Percentiles rank a stretch among this genome's conserved stretches.
Conservation (phyloP, 2,797 vertebrate species). For the Pelobates cultripes region DNA sequence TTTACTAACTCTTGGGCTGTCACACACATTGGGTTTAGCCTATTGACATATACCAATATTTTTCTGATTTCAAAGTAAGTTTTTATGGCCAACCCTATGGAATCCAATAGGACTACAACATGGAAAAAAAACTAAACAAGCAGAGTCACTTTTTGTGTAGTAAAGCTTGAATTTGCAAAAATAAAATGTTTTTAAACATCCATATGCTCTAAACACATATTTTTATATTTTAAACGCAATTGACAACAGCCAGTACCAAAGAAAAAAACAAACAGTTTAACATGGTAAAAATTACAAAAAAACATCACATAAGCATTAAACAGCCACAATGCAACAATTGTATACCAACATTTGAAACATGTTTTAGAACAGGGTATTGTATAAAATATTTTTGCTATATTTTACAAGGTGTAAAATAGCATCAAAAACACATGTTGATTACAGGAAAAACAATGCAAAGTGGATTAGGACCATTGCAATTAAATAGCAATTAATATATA, state of each 20-base stretch:
- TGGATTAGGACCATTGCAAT: no score
- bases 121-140: neutral
- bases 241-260: slow-evolving; percentile 28
- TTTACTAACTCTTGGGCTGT: no score
- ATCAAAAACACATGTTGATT: no score
- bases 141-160: neutral
- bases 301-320: slow-evolving; percentile 18
- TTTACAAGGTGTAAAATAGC: no score
- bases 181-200: slow-evolving; percentile 11
- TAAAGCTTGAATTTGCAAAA: slow-evolving; percentile 4
- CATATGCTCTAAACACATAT: slow-evolving; percentile 33
- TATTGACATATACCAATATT: no score
- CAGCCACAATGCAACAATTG: slow-evolving; percentile 49
- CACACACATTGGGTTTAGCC: no score
- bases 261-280: neutral
- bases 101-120: neutral
- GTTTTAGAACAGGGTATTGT: neutral
- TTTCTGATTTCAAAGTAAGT: no score
- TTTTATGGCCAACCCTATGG: neutral
- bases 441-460: no score
- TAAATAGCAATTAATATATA: no score
- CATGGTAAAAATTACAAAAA: slow-evolving; percentile 11
- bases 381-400: no score
- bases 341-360: slow-evolving; percentile 50
- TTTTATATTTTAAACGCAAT: slow-evolving; percentile 24